Evolutionary conservation across 2,888 invertebrate genomes (phyloP).

Genomic region (Selenia dentaria): DNA sequence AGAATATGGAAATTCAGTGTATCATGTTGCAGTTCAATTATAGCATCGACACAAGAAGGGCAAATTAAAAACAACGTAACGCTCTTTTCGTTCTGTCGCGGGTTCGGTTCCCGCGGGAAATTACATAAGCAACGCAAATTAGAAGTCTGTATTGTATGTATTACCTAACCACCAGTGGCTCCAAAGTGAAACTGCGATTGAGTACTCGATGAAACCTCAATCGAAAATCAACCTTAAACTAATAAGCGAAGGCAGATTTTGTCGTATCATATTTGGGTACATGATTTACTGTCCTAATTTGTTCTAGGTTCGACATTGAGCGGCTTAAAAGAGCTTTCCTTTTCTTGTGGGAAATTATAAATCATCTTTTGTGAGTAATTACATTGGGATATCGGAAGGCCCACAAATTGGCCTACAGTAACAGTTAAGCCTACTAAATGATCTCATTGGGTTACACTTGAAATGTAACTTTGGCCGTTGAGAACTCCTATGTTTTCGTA

Average conservation of each 20-base stretch:
- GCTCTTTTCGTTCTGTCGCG: not conserved
- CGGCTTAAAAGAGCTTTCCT: constrained; percentile 20
- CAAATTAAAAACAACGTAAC: not conserved
- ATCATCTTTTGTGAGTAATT: constrained; percentile 19
- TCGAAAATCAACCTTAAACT: not conserved
- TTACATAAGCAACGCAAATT: not conserved
- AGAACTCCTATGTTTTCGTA: no score
- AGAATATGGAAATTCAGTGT: no score
- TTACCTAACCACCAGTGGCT: not conserved
- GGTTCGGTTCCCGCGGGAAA: not conserved
- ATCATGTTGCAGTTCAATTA: no score
- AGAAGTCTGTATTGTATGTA: no score
- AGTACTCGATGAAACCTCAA: not conserved
- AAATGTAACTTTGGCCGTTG: no score
- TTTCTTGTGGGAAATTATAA: constrained; percentile 17
- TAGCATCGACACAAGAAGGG: no score
- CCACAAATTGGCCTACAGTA: constrained; percentile 13
- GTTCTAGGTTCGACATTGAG: constrained; percentile 7
- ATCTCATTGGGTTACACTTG: not conserved
- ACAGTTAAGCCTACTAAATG: constrained; percentile 7
- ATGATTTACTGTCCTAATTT: not conserved
- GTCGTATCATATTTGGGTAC: not conserved
- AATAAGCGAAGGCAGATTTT: not conserved
- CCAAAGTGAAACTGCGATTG: not conserved
- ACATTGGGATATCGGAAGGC: constrained; percentile 3